Evolutionary conservation across 2,113 vertebrate species (phyloP).

Genomic region (Polypterus bichir): DNA sequence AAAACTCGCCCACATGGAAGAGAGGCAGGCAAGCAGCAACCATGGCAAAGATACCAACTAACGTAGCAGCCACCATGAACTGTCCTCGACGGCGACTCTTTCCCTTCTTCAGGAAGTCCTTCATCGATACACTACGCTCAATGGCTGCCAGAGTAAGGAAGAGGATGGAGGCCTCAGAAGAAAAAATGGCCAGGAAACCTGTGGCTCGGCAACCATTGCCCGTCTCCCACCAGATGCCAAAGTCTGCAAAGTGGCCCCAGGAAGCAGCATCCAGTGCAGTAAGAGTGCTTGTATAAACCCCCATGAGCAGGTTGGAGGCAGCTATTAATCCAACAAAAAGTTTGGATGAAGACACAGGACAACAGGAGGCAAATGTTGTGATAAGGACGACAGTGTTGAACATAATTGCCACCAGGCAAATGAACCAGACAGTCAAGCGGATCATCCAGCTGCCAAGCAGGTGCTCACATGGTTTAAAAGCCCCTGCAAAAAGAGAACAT

Average conservation of each 20-base stretch:
- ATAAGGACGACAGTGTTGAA: slow-evolving; percentile 83
- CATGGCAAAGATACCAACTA: slow-evolving; percentile 60
- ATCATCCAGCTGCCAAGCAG: slow-evolving; percentile 98
- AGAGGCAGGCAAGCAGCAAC: slow-evolving; percentile 70
- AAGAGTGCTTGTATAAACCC: slow-evolving; percentile 75
- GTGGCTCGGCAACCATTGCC: slow-evolving; percentile 75
- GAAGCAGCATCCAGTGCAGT: slow-evolving; percentile 75
- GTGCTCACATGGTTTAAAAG: slow-evolving; percentile 92
- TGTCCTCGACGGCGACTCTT: slow-evolving; percentile 39
- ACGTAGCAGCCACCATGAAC: slow-evolving; percentile 53
- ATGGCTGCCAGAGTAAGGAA: slow-evolving; percentile 73
- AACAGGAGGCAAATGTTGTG: slow-evolving; percentile 59
- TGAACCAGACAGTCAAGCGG: slow-evolving; percentile 94
- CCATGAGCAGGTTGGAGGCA: slow-evolving; percentile 80
- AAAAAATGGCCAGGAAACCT: slow-evolving; percentile 81
- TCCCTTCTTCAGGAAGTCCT: slow-evolving; percentile 62
- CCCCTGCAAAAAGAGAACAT: slow-evolving; percentile 55
- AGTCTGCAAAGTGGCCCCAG: slow-evolving; percentile 85
- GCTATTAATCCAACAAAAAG: slow-evolving; percentile 80
- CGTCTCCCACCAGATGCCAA: slow-evolving; percentile 91
- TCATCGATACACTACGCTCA: slow-evolving; percentile 74
- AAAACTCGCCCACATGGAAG: slow-evolving; percentile 54
- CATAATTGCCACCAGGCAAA: slow-evolving; percentile 81
- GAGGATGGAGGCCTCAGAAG: slow-evolving; percentile 81
- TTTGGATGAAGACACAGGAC: slow-evolving; percentile 55